Conservation (phyloP, 1,140 invertebrate species). For the Propsilocerus akamusi region DNA sequence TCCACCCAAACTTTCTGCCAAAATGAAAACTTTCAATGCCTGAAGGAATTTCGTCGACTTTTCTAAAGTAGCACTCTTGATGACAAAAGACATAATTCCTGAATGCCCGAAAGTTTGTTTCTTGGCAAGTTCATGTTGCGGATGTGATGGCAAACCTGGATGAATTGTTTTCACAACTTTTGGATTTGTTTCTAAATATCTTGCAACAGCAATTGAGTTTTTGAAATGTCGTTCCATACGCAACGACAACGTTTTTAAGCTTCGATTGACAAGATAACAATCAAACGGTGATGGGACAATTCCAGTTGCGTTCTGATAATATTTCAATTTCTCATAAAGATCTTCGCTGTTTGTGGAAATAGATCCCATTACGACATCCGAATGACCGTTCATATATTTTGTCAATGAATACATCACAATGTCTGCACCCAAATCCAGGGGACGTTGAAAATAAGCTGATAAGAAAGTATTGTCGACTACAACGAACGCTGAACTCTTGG, state of each 20-base stretch:
- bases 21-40: conserved; percentile 39
- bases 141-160: conserved; percentile 51
- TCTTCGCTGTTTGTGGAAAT: conserved; percentile 38
- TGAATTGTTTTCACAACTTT: conserved; percentile 42
- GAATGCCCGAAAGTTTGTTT: conserved; percentile 49
- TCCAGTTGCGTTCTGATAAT: conserved; percentile 55
- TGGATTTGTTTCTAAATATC: conserved; percentile 43
- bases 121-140: conserved; percentile 47
- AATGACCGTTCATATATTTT: conserved; percentile 57
- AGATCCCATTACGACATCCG: conserved; percentile 51
- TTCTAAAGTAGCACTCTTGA: conserved; percentile 36
- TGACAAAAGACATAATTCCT: conserved; percentile 57
- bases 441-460: conserved; percentile 28
- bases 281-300: conserved; percentile 68
- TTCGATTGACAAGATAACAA: conserved; percentile 54
- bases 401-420: conserved; percentile 45
- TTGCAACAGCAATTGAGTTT: conserved; percentile 48
- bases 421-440: conserved; percentile 44
- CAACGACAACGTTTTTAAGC: conserved; percentile 59
- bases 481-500: not conserved
- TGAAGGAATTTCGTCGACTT: conserved; percentile 40
- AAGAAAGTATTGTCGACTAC: not conserved
- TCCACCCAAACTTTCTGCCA: conserved; percentile 62
- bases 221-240: conserved; percentile 58
- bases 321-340: conserved; percentile 36